Evolutionary conservation across 2,113 vertebrate species (phyloP).

Genomic region (Phalacrocorax brasilianus): DNA sequence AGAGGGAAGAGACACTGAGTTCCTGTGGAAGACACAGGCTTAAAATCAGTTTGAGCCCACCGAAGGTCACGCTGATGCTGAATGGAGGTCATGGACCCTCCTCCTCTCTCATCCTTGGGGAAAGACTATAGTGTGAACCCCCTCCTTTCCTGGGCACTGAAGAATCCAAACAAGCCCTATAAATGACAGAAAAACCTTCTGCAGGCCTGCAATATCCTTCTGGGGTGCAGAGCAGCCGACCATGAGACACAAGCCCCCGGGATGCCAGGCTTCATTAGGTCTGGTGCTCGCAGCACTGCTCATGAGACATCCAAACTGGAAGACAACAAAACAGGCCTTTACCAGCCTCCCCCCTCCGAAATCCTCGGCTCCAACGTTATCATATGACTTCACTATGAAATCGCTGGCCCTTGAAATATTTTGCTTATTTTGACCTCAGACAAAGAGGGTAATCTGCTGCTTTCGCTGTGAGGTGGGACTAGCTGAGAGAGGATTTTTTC

Average conservation of each 20-base stretch:
- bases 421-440: neutral
- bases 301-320: neutral
- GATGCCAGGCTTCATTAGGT: neutral
- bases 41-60: neutral
- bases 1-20: neutral
- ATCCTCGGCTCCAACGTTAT: neutral
- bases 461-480: neutral
- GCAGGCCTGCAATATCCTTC: neutral
- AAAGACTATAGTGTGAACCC: neutral
- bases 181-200: neutral
- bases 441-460: neutral
- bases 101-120: neutral
- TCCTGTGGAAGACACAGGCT: neutral
- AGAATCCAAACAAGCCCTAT: neutral
- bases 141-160: neutral
- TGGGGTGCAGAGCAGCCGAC: neutral
- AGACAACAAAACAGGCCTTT: neutral
- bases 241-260: neutral
- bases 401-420: neutral
- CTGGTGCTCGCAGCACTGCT: neutral
- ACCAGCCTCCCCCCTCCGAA: neutral
- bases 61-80: neutral
- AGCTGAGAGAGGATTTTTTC: neutral
- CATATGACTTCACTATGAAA: accelerated
- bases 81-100: neutral